Evolutionary conservation across 2,113 vertebrate genomes (phyloP), one percentile per base, ranked within the genome.

Genomic region (Myotis brandtii): DNA sequence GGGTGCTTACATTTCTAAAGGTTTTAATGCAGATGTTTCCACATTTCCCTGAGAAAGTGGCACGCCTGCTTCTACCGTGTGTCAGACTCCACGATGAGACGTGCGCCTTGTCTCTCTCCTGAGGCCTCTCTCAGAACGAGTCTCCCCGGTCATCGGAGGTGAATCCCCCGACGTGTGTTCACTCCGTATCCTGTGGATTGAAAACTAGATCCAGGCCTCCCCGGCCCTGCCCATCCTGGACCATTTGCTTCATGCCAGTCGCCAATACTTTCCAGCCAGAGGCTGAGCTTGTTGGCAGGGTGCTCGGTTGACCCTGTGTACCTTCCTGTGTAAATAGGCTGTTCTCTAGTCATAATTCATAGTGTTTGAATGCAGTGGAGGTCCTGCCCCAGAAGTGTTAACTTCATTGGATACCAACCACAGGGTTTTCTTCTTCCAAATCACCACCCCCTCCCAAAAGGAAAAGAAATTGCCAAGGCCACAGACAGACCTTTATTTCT

Each of bases 331-430:
- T 64, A 89, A 96, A 85, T 23, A 85, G 76, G 37, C 82, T 56
- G 84, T 86, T 87, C 95, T 86, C 72, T 92, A 54, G 84, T 97
- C 97, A 95, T 97, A 98, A 97, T 96, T 97, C 73, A 18, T 69
- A 48, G 32, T 66, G 87, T 93, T 34, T 97, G 96, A 96, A 62
- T 96, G 95, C 95, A 90, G 95, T 84, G 86, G 97, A 98, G 97
- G 97, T 97, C 98, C 91, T 96, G 95, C 88, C 97, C 97, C 95
- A 95, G 95, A 98, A 98, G 98, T 98, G 98, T 97, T 92, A 98
- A 98, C 43, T 46, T 98, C 93, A 95, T 97, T 97, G 97, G 97
- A 95, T 97, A 97, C 97, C 97, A 96, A 98, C 98, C 97, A 96
- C 97, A 96, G 95, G 95, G 79, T 75, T 94, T 98, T 98, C 95